Evolutionary conservation across 2,113 vertebrate genomes (phyloP), one percentile per base, ranked within the genome.

Genomic region (Astur gentilis): DNA sequence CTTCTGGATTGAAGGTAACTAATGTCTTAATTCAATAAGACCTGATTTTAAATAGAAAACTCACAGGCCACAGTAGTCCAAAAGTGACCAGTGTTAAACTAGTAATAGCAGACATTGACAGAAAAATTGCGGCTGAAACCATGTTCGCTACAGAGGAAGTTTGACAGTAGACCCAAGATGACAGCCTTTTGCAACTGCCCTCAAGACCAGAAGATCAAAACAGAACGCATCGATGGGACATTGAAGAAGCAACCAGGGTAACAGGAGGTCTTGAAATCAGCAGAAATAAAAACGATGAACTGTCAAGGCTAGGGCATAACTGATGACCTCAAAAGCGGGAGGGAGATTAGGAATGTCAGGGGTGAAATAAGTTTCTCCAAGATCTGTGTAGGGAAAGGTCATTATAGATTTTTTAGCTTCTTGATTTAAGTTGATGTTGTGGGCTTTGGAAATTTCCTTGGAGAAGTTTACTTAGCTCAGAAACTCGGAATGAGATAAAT

Each of bases 201-300:
- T 55, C 16, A 79, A 61, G 57, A 50, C 11, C 26, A 62, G 42
- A 62, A 47, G 40, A 67, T 44, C 8, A 77, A 62, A 94, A 64
- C 6, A n/a, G 19, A 79, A 49, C 0, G 0, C 1, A 4, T 27
- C 2, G 2, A 47, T 55, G 31, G 23, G 25, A 54, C 19, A 20
- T 0, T 55, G 31, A 49, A 77, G 66, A 66, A 25, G 17, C 9
- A 55, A 49, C 20, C 13, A 36, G 12, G 6, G 9, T 42, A 50
- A 72, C 11, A 67, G 61, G 10, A 66, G 45, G 13, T 16, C 2
- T 11, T 44, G 18, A 36, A 55, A 80, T 60, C 79, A 86, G 31
- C 27, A 92, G 47, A 91, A 88, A 54, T 4, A 83, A 13, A 25
- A 64, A 31, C 1, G 3, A 86, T 34, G 36, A 79, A 26, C 44